Conservation (phyloP, 2,113 vertebrate species). For the Epinephelus cyanopodus region DNA sequence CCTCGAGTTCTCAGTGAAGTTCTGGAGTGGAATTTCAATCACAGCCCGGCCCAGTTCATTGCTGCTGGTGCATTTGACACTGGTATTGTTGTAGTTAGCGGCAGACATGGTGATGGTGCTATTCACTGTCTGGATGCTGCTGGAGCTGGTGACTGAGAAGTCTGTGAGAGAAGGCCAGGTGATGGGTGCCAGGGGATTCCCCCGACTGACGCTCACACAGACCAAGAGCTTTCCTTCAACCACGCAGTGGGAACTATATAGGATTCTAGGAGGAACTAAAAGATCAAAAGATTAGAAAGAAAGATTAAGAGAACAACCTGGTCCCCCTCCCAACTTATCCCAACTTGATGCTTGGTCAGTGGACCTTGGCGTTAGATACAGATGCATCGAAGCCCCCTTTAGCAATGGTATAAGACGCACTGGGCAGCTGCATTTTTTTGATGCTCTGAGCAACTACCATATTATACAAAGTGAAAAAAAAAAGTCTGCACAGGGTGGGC, state of each 20-base stretch:
- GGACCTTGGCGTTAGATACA: no score
- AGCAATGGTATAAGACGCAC: no score
- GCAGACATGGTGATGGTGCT: slow-evolving; percentile 25
- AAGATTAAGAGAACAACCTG: no score
- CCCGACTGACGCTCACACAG: slow-evolving; percentile 43
- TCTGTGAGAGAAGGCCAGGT: slow-evolving; percentile 29
- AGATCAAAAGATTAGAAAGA: background rate
- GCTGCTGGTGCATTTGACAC: slow-evolving; percentile 27
- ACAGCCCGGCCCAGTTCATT: background rate
- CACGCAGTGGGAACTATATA: slow-evolving; percentile 4
- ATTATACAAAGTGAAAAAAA: no score
- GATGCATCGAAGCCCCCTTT: no score
- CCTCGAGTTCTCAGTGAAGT: background rate
- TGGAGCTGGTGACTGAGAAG: slow-evolving; percentile 15
- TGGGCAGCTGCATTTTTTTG: no score
- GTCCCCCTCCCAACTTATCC: no score
- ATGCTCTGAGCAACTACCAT: no score
- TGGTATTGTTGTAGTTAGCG: slow-evolving; percentile 9
- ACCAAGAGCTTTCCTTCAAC: slow-evolving; percentile 5
- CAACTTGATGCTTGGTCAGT: no score
- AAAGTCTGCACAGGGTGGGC: no score
- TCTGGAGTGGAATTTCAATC: background rate
- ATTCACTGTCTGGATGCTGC: slow-evolving; percentile 6
- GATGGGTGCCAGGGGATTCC: slow-evolving; percentile 40
- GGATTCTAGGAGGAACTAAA: slow-evolving; percentile 26